Evolutionary conservation across 1,140 invertebrate species (phyloP).

Genomic region (Trachymyrmex septentrionalis): DNA sequence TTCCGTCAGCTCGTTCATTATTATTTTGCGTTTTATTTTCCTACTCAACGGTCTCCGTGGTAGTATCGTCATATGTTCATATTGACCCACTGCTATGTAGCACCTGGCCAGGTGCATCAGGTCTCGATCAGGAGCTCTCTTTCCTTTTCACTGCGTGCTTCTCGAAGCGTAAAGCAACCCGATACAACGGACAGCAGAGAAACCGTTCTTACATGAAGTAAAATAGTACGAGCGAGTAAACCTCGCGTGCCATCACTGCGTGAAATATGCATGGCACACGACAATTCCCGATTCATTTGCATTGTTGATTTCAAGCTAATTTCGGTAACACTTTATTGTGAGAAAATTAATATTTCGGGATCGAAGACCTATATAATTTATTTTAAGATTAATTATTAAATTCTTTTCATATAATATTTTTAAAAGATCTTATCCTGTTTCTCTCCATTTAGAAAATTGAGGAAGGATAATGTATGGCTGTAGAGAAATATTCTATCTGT

Average conservation of each 20-base stretch:
- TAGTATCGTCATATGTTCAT: conserved; percentile 66
- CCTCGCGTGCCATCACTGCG: conserved; percentile 31
- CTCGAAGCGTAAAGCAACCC: conserved; percentile 69
- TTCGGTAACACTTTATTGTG: neutral
- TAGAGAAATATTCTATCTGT: neutral
- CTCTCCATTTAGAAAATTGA: neutral
- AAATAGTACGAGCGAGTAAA: conserved; percentile 60
- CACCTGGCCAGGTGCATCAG: conserved; percentile 74
- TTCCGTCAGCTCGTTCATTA: conserved; percentile 27
- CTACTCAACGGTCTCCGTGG: conserved; percentile 40
- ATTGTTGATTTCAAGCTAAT: conserved; percentile 29
- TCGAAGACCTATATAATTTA: neutral
- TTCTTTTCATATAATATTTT: neutral
- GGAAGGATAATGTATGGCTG: neutral
- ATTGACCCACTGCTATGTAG: conserved; percentile 72
- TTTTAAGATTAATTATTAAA: conserved; percentile 4
- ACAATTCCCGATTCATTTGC: neutral
- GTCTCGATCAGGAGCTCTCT: conserved; percentile 6
- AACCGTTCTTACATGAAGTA: conserved; percentile 38
- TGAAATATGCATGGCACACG: conserved; percentile 47
- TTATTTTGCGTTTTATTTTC: conserved; percentile 51
- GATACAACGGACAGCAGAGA: conserved; percentile 57
- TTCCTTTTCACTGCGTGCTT: conserved; percentile 46
- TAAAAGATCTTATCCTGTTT: neutral
- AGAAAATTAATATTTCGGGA: neutral